These are phyloP conservation scores for Caranx ignobilis DNA, from an alignment of 2,113 vertebrate species.

Conservation along the genomic window DNA sequence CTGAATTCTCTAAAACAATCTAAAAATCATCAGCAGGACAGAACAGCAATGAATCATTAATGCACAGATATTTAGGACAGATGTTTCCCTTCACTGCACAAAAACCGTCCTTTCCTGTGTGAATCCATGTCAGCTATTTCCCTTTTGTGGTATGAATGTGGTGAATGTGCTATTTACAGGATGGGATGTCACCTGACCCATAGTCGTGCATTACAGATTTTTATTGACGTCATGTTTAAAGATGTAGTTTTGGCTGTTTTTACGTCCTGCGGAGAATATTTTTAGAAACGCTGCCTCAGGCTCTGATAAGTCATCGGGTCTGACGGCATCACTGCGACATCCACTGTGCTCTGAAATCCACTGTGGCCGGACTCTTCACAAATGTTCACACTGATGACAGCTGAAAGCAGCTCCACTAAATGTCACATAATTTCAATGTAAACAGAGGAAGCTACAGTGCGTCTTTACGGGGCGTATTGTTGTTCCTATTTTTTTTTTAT, in stretches of 20 bases:
- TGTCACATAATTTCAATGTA: slow-evolving; percentile 33
- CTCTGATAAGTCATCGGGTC: slow-evolving; percentile 1
- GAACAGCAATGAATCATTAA: neutral
- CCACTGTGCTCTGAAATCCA: slow-evolving; percentile 40
- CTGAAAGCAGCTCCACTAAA: slow-evolving; percentile 32
- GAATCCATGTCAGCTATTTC: neutral
- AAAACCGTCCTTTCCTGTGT: neutral
- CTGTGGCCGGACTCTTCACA: neutral
- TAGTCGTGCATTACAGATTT: neutral
- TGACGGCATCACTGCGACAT: slow-evolving; percentile 8
- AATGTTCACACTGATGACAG: neutral
- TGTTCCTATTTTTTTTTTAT: slow-evolving; percentile 5
- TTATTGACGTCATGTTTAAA: neutral
- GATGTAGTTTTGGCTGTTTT: slow-evolving; percentile 22
- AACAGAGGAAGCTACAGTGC: slow-evolving; percentile 34
- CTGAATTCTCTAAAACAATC: neutral
- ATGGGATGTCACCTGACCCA: neutral
- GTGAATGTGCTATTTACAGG: neutral
- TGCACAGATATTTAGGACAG: neutral
- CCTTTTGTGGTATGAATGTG: neutral
- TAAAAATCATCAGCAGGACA: neutral
- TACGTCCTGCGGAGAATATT: slow-evolving; percentile 3
- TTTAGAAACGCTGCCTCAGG: slow-evolving; percentile 7
- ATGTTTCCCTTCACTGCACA: neutral
- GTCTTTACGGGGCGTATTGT: slow-evolving; percentile 30